Conservation (phyloP, 64 coral and sea anemone species). For the Montipora sp. region DNA sequence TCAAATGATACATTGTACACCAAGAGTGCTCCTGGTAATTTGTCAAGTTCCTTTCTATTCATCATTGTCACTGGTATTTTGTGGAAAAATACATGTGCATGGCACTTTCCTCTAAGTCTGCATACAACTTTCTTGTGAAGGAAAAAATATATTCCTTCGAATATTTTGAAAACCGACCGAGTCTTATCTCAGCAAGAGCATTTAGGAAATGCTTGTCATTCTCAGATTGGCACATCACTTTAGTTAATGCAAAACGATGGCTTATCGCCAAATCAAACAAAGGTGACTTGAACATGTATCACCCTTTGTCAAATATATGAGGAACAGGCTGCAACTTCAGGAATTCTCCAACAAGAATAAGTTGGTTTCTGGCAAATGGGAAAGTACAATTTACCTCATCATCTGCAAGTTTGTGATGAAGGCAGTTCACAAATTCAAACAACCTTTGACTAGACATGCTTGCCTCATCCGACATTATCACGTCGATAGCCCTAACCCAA, state of each 20-base stretch:
- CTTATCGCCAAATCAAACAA: slow-evolving; percentile 1
- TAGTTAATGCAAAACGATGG: slow-evolving; percentile 3
- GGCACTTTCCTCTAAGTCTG: slow-evolving; percentile 11
- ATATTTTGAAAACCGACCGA: slow-evolving; percentile 14
- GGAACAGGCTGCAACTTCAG: slow-evolving; percentile 44
- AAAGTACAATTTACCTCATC: background rate
- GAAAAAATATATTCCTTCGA: slow-evolving; percentile 16
- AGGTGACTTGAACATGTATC: slow-evolving; percentile 32
- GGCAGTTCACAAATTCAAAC: slow-evolving; percentile 30
- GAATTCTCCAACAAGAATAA: slow-evolving; percentile 57
- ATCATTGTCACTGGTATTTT: too few species aligned
- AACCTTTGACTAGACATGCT: slow-evolving; percentile 34
- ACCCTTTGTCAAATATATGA: slow-evolving; percentile 3
- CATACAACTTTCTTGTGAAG: slow-evolving; percentile 21
- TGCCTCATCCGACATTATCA: slow-evolving; percentile 44
- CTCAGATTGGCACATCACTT: slow-evolving; percentile 27
- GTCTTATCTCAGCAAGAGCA: slow-evolving; percentile 27
- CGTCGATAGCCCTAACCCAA: background rate
- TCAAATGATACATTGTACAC: too few species aligned
- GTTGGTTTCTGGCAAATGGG: slow-evolving; percentile 18
- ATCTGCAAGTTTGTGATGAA: slow-evolving; percentile 15
- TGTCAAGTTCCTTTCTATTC: too few species aligned
- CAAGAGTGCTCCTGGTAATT: too few species aligned
- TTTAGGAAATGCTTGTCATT: slow-evolving; percentile 2
- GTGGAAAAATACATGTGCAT: too few species aligned